Percentiles rank a stretch among this genome's conserved stretches.
Conservation (phyloP, 2,113 vertebrate species). For the Percopsis transmontana region DNA sequence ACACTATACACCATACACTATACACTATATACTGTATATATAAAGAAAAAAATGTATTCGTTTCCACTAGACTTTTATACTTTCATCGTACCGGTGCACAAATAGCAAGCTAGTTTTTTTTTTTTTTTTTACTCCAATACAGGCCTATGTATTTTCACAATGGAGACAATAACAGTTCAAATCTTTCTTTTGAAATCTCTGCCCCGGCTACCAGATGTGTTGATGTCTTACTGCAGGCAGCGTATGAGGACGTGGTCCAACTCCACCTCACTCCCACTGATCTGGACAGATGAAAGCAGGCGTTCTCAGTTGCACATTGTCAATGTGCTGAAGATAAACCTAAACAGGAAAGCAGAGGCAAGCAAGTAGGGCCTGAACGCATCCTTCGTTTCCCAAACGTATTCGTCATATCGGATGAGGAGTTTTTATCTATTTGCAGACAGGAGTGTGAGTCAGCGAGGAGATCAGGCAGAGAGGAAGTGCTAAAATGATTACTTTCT, state of each 20-base stretch:
- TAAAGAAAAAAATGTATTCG: too few species aligned
- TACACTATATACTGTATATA: too few species aligned
- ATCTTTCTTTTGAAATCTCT: constrained; percentile 2
- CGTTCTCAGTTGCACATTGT: constrained; percentile 25
- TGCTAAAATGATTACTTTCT: constrained; percentile 67
- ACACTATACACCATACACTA: too few species aligned
- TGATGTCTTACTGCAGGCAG: constrained; percentile 21
- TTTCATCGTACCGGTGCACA: constrained; percentile 17
- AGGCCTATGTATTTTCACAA: constrained; percentile 4
- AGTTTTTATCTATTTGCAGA: constrained; percentile 49
- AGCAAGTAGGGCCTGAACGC: constrained; percentile 50
- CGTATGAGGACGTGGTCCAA: constrained; percentile 37
- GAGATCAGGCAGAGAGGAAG: constrained; percentile 59
- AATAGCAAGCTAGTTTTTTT: too few species aligned
- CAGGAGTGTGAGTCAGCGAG: constrained; percentile 38
- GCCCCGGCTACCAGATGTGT: constrained; percentile 18
- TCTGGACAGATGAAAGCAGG: constrained; percentile 21
- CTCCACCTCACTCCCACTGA: constrained; percentile 4
- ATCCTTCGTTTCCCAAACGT: constrained; percentile 45
- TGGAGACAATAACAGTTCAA: constrained; percentile 21
- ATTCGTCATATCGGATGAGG: constrained; percentile 53
- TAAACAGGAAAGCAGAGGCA: constrained; percentile 23
- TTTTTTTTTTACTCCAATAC: constrained; percentile 15
- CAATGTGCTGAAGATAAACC: constrained; percentile 44
- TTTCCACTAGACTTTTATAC: neutral